A percentile compares a stretch with the other conserved stretches of the same genome.
Evolutionary conservation across 2,797 vertebrate genomes (phyloP).

Genomic region (Pteropus rufus): DNA sequence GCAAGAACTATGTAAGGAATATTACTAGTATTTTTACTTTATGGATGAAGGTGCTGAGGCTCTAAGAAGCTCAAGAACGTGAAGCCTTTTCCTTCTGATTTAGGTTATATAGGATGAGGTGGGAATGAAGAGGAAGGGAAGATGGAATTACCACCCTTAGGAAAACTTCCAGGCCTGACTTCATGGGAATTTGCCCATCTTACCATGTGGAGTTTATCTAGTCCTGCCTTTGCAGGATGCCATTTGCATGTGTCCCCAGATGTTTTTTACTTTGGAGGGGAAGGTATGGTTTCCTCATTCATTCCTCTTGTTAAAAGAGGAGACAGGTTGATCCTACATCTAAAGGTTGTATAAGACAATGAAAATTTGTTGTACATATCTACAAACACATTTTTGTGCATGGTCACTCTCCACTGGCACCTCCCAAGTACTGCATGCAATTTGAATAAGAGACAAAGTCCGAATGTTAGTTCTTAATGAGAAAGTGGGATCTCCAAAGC

Average conservation of each 20-base stretch:
- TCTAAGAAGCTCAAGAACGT: background rate
- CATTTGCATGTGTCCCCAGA: constrained; percentile 19
- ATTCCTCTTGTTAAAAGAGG: constrained; percentile 55
- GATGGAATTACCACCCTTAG: background rate
- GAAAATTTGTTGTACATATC: constrained; percentile 55
- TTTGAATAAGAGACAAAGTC: constrained; percentile 28
- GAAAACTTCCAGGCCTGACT: constrained; percentile 13
- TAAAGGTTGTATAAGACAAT: constrained; percentile 39
- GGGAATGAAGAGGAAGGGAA: background rate
- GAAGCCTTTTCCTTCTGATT: constrained; percentile 27
- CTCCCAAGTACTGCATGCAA: constrained; percentile 63
- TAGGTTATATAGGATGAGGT: background rate
- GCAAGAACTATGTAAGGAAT: background rate
- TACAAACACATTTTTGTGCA: constrained; percentile 52
- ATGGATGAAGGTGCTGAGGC: constrained; percentile 42
- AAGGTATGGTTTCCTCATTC: constrained; percentile 32
- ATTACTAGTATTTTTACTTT: constrained; percentile 32
- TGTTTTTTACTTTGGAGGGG: background rate
- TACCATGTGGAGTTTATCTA: background rate
- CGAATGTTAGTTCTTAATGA: background rate
- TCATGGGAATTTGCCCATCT: background rate
- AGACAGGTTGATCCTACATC: constrained; percentile 28
- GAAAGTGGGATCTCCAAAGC: background rate
- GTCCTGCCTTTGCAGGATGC: background rate
- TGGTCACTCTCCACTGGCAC: constrained; percentile 45